Conservation (phyloP, 30 jellyfish, hydroid and myxozoan species). For the Turritopsis rubra region DNA sequence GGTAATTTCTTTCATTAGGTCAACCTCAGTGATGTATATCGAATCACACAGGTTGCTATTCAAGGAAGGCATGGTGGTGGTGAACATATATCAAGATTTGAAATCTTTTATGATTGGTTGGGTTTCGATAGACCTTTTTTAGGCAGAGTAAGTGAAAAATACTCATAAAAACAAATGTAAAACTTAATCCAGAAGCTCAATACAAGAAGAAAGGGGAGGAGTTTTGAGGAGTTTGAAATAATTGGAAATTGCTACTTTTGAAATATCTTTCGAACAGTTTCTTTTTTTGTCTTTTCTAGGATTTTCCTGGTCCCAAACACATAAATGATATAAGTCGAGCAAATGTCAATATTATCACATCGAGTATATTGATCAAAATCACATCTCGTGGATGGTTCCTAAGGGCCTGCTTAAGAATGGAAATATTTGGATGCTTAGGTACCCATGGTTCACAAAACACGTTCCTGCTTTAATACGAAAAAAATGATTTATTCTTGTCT, state of each 20-base stretch:
- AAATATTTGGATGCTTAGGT: conserved; percentile 12
- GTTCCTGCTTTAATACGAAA: background rate
- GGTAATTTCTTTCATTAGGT: background rate
- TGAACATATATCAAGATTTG: background rate
- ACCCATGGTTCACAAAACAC: background rate
- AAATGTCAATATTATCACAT: background rate
- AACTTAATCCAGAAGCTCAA: too few relatives aligned
- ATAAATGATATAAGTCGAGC: background rate
- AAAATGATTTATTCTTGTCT: background rate
- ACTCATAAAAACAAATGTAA: too few relatives aligned
- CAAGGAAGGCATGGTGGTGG: background rate
- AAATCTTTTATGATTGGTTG: background rate
- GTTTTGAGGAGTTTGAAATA: too few relatives aligned
- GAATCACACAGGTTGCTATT: conserved; percentile 1
- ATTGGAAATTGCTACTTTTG: background rate
- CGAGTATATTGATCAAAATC: background rate
- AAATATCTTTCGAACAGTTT: too few relatives aligned
- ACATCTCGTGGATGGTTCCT: background rate
- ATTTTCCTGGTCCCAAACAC: background rate
- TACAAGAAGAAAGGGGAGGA: too few relatives aligned
- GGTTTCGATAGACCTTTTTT: background rate
- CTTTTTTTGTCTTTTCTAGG: background rate
- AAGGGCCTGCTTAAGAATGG: conserved; percentile 14
- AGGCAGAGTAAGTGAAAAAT: too few relatives aligned
- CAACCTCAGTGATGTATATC: background rate